These are phyloP conservation scores for Apamea epomidion DNA, from an alignment of 2,888 invertebrate genomes.

Conservation along the genomic window DNA sequence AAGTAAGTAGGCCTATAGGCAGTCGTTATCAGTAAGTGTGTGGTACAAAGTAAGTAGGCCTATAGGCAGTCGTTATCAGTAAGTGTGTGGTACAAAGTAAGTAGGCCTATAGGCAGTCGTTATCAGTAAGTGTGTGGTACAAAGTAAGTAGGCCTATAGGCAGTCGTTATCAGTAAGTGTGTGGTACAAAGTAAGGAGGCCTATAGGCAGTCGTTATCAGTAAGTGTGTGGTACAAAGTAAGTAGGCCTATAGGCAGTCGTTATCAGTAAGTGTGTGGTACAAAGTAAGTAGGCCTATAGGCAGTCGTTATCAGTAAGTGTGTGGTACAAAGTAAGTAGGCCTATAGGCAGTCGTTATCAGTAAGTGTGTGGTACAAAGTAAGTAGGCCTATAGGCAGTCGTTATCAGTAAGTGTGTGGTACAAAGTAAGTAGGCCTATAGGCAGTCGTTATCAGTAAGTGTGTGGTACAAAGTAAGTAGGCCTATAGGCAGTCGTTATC, in stretches of 20 bases:
- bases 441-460: neutral
- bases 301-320: neutral
- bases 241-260: too few relatives aligned
- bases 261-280: neutral
- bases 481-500: neutral
- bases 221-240: neutral
- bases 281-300: too few relatives aligned
- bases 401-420: neutral
- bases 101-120: too few relatives aligned
- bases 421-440: too few relatives aligned
- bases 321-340: neutral
- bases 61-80: neutral
- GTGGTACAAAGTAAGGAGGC: neutral
- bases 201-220: neutral
- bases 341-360: neutral
- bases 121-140: neutral
- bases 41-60: neutral
- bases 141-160: too few relatives aligned
- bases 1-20: too few relatives aligned
- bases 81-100: neutral
- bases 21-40: neutral
- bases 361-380: neutral
- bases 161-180: neutral
- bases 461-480: neutral
- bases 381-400: too few relatives aligned